phyloP scores from a whole-genome alignment of 2,113 vertebrate species.

The Hyperopisus bebe region DNA sequence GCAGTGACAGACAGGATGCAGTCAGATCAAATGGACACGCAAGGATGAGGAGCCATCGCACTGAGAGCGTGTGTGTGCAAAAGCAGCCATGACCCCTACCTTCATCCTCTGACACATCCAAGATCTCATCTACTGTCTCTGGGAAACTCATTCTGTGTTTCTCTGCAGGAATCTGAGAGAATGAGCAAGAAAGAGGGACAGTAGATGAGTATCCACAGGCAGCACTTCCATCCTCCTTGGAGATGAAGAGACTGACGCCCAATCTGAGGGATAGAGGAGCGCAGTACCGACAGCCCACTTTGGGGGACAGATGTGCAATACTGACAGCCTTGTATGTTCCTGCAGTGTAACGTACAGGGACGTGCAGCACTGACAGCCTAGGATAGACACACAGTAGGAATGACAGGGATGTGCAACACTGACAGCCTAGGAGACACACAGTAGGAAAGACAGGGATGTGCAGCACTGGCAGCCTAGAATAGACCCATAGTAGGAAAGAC shows the following conservation, averaged over 20 bases:
- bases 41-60: conserved; percentile 29
- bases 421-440: background rate
- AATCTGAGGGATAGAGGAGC: background rate
- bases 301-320: background rate
- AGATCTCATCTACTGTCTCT: conserved; percentile 89
- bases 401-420: background rate
- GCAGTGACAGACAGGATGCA: background rate
- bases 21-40: conserved; percentile 27
- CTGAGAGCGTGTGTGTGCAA: background rate
- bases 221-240: background rate
- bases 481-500: background rate
- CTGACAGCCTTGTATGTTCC: background rate
- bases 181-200: background rate
- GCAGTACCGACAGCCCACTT: background rate
- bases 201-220: background rate
- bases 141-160: conserved; percentile 96
- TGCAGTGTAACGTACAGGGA: background rate
- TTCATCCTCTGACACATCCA: conserved; percentile 97
- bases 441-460: background rate
- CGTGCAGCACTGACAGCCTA: background rate
- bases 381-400: background rate
- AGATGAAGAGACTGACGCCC: background rate
- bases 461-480: background rate
- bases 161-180: conserved; percentile 64
- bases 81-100: conserved; percentile 61